These are phyloP conservation scores for Petrolisthes cinctipes DNA, from an alignment of 2,888 invertebrate species.

Conservation along the genomic window DNA sequence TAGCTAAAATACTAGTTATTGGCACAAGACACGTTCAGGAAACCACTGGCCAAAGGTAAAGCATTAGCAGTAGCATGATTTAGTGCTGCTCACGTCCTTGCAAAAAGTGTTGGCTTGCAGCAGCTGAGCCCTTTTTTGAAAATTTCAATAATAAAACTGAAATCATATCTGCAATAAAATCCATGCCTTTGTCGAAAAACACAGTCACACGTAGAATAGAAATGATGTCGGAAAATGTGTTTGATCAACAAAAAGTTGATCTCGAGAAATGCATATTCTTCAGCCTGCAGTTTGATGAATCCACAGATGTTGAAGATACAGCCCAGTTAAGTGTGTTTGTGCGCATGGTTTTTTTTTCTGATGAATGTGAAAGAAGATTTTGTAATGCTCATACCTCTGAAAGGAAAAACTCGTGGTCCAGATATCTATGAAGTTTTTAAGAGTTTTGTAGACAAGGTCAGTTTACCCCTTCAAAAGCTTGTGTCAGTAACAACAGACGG, in stretches of 20 bases:
- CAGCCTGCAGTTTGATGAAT: conserved; percentile 39
- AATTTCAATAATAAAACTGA: conserved; percentile 15
- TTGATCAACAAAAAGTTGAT: conserved; percentile 34
- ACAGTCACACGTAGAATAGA: conserved; percentile 31
- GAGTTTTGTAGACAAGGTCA: conserved; percentile 26
- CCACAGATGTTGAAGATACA: conserved; percentile 25
- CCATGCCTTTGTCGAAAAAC: conserved; percentile 26
- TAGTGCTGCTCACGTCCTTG: conserved; percentile 23
- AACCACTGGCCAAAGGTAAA: conserved; percentile 28
- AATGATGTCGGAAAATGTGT: conserved; percentile 32
- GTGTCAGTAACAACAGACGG: conserved; percentile 34
- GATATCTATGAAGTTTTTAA: conserved; percentile 28
- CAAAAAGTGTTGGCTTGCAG: conserved; percentile 25
- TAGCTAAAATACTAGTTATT: conserved; percentile 26
- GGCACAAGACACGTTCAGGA: conserved; percentile 31
- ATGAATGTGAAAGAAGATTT: conserved; percentile 32
- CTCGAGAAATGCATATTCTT: conserved; percentile 15
- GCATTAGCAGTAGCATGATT: conserved; percentile 32
- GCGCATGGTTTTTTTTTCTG: conserved; percentile 14
- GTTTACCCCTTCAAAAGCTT: conserved; percentile 31
- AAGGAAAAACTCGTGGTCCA: conserved; percentile 22
- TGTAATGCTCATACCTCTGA: conserved; percentile 9
- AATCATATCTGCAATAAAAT: conserved; percentile 28
- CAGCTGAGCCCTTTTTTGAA: conserved; percentile 15
- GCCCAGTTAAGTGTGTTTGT: background rate